Evolutionary conservation across 2,797 vertebrate genomes (phyloP).

Genomic region (Parauchenoglanis ngamensis): DNA sequence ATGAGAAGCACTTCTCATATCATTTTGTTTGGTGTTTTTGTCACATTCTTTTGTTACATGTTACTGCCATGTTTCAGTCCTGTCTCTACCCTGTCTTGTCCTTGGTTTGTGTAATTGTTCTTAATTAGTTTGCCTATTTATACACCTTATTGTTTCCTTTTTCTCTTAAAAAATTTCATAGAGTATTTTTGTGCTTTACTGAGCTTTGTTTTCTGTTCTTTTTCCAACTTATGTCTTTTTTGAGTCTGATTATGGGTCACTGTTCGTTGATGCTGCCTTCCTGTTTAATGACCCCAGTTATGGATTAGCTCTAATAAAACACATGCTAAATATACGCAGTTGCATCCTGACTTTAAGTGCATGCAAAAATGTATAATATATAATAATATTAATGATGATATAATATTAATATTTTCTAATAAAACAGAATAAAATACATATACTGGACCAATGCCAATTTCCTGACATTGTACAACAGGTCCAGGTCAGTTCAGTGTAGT

Average conservation of each 20-base stretch:
- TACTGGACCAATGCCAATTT: too few relatives aligned
- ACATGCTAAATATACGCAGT: not conserved
- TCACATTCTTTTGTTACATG: not conserved
- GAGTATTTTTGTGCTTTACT: not conserved
- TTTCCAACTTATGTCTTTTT: not conserved
- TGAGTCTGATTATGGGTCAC: not conserved
- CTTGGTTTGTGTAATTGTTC: not conserved
- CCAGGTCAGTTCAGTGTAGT: conserved; percentile 22
- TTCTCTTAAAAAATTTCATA: not conserved
- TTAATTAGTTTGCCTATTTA: not conserved
- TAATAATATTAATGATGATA: not conserved
- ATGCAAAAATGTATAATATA: not conserved
- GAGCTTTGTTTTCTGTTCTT: not conserved
- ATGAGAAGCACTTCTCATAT: not conserved
- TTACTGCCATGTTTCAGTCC: not conserved
- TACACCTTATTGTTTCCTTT: not conserved
- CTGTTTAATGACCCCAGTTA: not conserved
- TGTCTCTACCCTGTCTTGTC: not conserved
- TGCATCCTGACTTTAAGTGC: not conserved
- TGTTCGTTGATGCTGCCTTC: not conserved
- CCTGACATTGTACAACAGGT: conserved; percentile 21
- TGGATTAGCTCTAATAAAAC: not conserved
- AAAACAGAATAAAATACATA: not conserved
- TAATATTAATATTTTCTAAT: not conserved
- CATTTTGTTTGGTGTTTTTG: not conserved